phyloP scores from a whole-genome alignment of 1,140 invertebrate species.

The Monomorium pharaonis region DNA sequence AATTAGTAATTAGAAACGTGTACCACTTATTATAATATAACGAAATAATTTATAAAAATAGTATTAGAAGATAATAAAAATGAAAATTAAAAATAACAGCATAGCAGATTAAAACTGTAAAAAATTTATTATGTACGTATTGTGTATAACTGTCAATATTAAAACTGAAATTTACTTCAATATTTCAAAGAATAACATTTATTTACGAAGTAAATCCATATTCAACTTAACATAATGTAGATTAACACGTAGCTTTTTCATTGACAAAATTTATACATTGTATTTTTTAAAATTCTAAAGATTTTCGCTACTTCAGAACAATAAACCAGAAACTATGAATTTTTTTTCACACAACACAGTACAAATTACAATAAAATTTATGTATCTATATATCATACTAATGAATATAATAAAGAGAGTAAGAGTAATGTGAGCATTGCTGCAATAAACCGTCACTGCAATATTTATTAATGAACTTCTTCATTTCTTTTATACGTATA shows the following conservation, averaged over 20 bases:
- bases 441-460: background rate
- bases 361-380: background rate
- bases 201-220: no score
- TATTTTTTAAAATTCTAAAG: no score
- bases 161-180: background rate
- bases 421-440: background rate
- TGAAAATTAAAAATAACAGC: background rate
- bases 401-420: background rate
- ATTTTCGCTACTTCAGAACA: no score
- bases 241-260: no score
- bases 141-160: background rate
- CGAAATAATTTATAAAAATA: background rate
- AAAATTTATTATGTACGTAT: no score
- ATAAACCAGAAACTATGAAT: no score
- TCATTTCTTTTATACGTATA: background rate
- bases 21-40: background rate
- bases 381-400: background rate
- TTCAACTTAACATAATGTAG: no score
- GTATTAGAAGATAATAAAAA: background rate
- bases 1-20: background rate
- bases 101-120: background rate
- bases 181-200: no score
- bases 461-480: background rate
- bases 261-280: no score
- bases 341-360: background rate